Base-by-base conservation (phyloP, 1,140 invertebrate genomes). In the Orchesella cincta region DNA sequence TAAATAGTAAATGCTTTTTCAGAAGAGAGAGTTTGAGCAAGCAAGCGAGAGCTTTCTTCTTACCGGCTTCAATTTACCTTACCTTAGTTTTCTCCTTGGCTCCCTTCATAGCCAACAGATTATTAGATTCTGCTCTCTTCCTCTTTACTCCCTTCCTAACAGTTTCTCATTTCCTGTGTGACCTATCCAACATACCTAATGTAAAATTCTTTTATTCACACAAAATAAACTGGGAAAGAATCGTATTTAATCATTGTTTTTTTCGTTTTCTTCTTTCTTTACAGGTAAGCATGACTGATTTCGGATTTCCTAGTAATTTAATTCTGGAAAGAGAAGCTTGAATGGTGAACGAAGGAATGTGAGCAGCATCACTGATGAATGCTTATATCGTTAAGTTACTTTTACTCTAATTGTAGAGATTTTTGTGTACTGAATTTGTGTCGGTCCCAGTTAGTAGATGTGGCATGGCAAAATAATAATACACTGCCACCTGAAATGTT, bases 261-360 rank as follows among this genome's bases (percentile, higher is more conserved):
- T 73, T 28, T 73, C 34, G 46, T 46, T 46, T 71, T 73, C 39
- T 73, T 20, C 16, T 73, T 73, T 73, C n/a, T n/a, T n/a, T n/a
- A n/a, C 71, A 73, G 71, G 71, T 73, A 73, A 73, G 71, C 71
- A 73, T 73, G 34, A 51, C 71, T 73, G 71, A 73, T 51, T 73
- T 73, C 26, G 71, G 71, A 73, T 73, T 73, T 73, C 26, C 34
- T 39, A 8, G 2, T 73, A 67, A 67, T 67, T 67, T 67, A 67
- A 67, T 67, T 67, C 62, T 67, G 28, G 62, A 67, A 33, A 67
- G 28, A 23, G 31, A 67, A n/a, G 8, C 31, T 67, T 29, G 62
- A 67, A 67, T 67, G 62, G 62, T 31, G n/a, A 57, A 33, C 33
- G 62, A 1, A 67, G 8, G 62, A 31, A 33, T 67, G 62, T 67